Evolutionary conservation across 1,140 invertebrate genomes (phyloP).

Genomic region (Drosophila auraria): DNA sequence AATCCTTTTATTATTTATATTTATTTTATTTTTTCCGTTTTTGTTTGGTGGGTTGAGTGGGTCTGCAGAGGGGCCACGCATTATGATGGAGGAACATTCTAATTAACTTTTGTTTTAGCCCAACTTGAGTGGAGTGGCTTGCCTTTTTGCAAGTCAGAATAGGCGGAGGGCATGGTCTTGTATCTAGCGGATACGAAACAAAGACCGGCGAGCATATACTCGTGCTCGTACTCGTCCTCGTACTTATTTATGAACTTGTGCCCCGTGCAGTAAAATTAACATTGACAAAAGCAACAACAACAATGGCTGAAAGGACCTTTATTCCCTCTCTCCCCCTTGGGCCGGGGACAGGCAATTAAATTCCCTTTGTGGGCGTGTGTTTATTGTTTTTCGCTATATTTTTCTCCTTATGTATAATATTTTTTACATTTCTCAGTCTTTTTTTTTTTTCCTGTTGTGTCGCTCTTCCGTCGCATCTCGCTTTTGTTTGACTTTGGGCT

Average conservation of each 20-base stretch:
- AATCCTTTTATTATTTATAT: not conserved
- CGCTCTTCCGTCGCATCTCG: slow-evolving; percentile 27
- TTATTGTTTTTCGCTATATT: slow-evolving; percentile 46
- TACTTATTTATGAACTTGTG: slow-evolving; percentile 82
- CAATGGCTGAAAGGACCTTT: slow-evolving; percentile 42
- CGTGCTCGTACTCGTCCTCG: slow-evolving; percentile 33
- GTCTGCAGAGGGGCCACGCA: slow-evolving; percentile 51
- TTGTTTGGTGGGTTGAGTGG: slow-evolving; percentile 18
- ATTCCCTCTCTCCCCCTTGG: slow-evolving; percentile 23
- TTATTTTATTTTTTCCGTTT: slow-evolving; percentile 22
- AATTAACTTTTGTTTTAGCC: slow-evolving; percentile 83
- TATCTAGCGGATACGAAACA: slow-evolving; percentile 66
- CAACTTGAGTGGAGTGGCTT: slow-evolving; percentile 66
- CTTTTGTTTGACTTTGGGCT: slow-evolving; percentile 79
- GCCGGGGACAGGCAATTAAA: slow-evolving; percentile 70
- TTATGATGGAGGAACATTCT: slow-evolving; percentile 77
- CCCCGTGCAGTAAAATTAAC: slow-evolving; percentile 63
- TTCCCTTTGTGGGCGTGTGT: slow-evolving; percentile 61
- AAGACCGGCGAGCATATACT: slow-evolving; percentile 49
- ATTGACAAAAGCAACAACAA: slow-evolving; percentile 68
- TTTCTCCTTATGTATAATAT: slow-evolving; percentile 22
- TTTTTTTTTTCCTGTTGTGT: slow-evolving; percentile 17
- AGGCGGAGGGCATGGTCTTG: slow-evolving; percentile 38
- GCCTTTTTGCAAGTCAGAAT: slow-evolving; percentile 62
- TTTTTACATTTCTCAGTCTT: slow-evolving; percentile 27